Conservation (phyloP, 2,888 invertebrate genomes). For the Dermolepida albohirtum region DNA sequence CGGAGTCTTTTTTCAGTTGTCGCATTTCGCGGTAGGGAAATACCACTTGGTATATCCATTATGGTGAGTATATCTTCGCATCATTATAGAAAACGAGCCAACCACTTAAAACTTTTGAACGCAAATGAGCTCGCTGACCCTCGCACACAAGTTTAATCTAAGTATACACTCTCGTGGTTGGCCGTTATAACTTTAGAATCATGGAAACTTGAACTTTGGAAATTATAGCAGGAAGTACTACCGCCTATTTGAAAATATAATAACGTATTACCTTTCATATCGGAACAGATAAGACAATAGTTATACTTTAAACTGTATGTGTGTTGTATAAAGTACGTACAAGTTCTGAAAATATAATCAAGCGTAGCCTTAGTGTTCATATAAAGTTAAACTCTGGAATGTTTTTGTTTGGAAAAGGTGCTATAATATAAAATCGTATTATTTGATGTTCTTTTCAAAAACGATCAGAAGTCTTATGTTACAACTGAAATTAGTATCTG, state of each 20-base stretch:
- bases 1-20: constrained; percentile 1
- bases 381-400: too few relatives aligned
- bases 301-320: too few relatives aligned
- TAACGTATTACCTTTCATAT: too few relatives aligned
- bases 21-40: neutral
- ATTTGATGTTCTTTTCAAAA: too few relatives aligned
- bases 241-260: constrained; percentile 9
- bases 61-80: constrained; percentile 20
- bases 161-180: constrained; percentile 10
- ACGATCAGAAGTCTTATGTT: too few relatives aligned
- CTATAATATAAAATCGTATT: too few relatives aligned
- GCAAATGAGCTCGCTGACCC: constrained; percentile 26
- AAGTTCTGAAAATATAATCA: too few relatives aligned
- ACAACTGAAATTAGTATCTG: too few relatives aligned
- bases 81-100: constrained; percentile 11
- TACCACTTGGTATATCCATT: constrained; percentile 21
- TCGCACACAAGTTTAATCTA: constrained; percentile 14
- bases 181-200: constrained; percentile 16
- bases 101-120: constrained; percentile 24
- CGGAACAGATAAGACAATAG: too few relatives aligned
- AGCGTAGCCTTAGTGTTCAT: too few relatives aligned
- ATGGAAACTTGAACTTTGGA: constrained; percentile 18
- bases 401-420: too few relatives aligned
- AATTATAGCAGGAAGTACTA: constrained; percentile 2
- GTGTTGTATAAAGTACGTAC: too few relatives aligned